phyloP scores from a whole-genome alignment of 2,888 invertebrate species.

The Synergus itoensis region DNA sequence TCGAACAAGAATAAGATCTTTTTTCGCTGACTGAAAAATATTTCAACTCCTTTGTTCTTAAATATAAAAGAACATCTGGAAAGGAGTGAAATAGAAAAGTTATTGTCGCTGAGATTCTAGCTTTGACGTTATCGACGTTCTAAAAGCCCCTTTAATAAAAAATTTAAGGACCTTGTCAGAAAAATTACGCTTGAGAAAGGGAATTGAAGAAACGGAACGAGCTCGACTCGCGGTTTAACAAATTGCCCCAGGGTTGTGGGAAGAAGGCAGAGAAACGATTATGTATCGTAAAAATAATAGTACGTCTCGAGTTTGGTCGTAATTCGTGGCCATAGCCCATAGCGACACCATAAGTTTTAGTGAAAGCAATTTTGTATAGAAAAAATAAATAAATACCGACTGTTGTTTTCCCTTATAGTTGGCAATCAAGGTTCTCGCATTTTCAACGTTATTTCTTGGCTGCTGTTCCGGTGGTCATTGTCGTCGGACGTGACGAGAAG shows the following conservation, averaged over 20 bases:
- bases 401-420: neutral
- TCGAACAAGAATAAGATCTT: constrained; percentile 17
- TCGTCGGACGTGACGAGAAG: neutral
- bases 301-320: constrained; percentile 12
- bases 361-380: neutral
- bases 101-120: constrained; percentile 13
- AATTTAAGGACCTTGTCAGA: neutral
- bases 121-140: constrained; percentile 15
- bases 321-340: neutral
- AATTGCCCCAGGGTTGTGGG: constrained; percentile 33
- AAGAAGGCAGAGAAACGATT: neutral
- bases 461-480: neutral
- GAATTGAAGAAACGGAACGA: constrained; percentile 16
- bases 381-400: neutral
- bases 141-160: neutral
- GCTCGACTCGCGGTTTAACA: constrained; percentile 17
- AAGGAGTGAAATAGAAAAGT: constrained; percentile 23
- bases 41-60: constrained; percentile 13
- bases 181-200: neutral
- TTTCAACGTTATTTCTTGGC: neutral
- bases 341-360: neutral
- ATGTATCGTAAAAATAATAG: constrained; percentile 24
- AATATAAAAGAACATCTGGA: constrained; percentile 3
- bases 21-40: constrained; percentile 20
- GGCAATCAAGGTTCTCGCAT: neutral